A percentile compares a stretch with the other conserved stretches of the same genome.
These are phyloP conservation scores for Hermatobates lingyangjiaoensis DNA, from an alignment of 1,140 invertebrate genomes.

Conservation along the genomic window DNA sequence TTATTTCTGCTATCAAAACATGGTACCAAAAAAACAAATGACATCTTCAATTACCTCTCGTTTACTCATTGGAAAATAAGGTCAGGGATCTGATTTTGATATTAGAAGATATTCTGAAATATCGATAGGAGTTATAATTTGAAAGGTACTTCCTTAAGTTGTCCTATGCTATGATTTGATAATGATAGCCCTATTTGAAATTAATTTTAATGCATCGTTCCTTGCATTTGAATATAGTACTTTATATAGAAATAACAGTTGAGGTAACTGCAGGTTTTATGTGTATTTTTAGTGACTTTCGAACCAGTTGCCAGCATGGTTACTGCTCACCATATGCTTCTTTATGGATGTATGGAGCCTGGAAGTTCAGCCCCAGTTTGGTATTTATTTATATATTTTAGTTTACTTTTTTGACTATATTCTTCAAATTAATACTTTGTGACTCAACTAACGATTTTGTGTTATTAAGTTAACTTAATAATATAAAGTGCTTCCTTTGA, in stretches of 20 bases:
- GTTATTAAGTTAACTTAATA: not conserved
- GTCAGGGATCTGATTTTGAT: too few species aligned
- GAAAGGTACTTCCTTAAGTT: not conserved
- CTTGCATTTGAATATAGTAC: not conserved
- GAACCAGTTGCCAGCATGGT: constrained; percentile 80
- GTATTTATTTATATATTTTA: constrained; percentile 27
- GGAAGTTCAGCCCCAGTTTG: constrained; percentile 60
- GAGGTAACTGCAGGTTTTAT: not conserved
- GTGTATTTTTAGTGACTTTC: constrained; percentile 57
- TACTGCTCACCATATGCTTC: constrained; percentile 86
- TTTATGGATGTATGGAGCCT: constrained; percentile 80
- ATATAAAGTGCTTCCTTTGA: not conserved
- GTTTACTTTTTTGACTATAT: constrained; percentile 3
- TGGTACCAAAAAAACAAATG: too few species aligned
- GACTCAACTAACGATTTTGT: not conserved
- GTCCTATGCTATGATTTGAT: not conserved
- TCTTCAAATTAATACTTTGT: not conserved
- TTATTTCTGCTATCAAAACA: not conserved
- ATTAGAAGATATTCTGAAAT: not conserved
- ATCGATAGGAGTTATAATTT: not conserved
- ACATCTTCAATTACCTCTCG: too few species aligned
- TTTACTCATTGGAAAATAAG: too few species aligned
- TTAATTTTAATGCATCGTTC: not conserved
- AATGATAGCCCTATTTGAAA: not conserved
- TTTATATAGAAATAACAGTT: not conserved